Evolutionary conservation across 2,797 vertebrate species (phyloP), one percentile per base, ranked within the genome.

Genomic region (Arremon aurantiirostris): DNA sequence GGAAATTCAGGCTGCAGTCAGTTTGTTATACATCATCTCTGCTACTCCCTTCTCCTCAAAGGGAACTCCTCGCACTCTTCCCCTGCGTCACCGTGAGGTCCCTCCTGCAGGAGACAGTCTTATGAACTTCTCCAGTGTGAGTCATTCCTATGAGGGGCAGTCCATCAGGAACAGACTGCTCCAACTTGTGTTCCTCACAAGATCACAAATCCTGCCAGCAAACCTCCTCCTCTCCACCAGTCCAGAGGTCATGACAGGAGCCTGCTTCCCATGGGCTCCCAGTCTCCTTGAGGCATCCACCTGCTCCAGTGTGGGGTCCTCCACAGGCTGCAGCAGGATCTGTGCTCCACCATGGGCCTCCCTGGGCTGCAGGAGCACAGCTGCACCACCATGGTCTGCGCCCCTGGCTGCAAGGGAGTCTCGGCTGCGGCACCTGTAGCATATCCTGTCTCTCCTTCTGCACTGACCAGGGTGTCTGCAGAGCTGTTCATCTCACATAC

Each of bases 401-500:
- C 20, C 34, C 11, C 6, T 3, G 39, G 27, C 34, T 81, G 30
- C 12, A 6, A 14, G 12, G 20, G 12, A 30, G 6, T 65, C 34
- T 76, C 0, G 0, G 9, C 39, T 70, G 12, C 0, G 0, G 46
- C 2, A 2, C 14, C 20, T 59, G 26, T 16, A 59, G 27, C 35
- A 37, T 28, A 28, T 59, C 5, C 32, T 75, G 12, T 27, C 20
- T 6, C 3, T 77, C 52, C 59, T 68, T 23, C 35, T 66, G 8
- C 27, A 12, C 32, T 42, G 39, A 59, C 27, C 39, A 47, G 14
- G 12, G 7, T 26, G 10, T 59, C 57, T 60, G 46, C 41, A 53
- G 27, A 27, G 27, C 66, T 49, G 32, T 37, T 37, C 3, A 10
- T 41, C 52, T 71, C 59, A 41, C 30, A 15, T 15, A 8, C 7